These are phyloP conservation scores for Frankliniella intonsa DNA, from an alignment of 2,888 invertebrate genomes.

Conservation along the genomic window DNA sequence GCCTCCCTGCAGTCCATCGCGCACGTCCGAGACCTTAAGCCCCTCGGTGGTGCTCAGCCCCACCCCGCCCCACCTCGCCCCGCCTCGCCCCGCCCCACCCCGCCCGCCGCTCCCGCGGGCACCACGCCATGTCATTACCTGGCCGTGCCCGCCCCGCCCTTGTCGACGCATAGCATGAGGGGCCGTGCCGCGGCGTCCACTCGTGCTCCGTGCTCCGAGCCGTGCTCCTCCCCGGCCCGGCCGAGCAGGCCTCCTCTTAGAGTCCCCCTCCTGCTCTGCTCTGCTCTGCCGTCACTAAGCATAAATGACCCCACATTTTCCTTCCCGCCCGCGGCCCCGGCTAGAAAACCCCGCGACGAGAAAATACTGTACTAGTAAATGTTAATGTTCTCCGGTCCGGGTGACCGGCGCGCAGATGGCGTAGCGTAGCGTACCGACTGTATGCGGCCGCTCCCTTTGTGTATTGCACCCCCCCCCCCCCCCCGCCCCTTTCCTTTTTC, in stretches of 20 bases:
- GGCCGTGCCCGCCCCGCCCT: not conserved
- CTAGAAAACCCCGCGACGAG: too few species aligned
- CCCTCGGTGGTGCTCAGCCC: not conserved
- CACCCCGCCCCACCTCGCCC: too few species aligned
- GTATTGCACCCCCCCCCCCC: too few species aligned
- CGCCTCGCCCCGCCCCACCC: not conserved
- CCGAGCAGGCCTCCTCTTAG: not conserved
- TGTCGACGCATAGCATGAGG: not conserved
- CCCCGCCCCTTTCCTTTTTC: too few species aligned
- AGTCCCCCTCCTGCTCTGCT: not conserved
- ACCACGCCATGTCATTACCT: slow-evolving; percentile 18
- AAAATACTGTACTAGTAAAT: too few species aligned
- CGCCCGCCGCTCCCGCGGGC: not conserved
- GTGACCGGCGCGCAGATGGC: too few species aligned
- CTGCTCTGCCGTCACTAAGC: not conserved
- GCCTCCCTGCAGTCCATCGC: not conserved
- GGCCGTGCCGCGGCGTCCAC: not conserved
- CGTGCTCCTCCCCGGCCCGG: too few species aligned
- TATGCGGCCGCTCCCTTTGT: too few species aligned
- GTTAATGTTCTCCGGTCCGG: too few species aligned
- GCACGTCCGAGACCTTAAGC: slow-evolving; percentile 3
- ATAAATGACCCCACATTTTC: too few species aligned
- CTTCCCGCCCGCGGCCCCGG: too few species aligned
- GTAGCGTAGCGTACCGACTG: too few species aligned
- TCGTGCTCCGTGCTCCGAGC: not conserved